A percentile compares a stretch with the other conserved stretches of the same genome.
Evolutionary conservation across 2,113 vertebrate species (phyloP).

Genomic region (Tychaedon coryphoeus): DNA sequence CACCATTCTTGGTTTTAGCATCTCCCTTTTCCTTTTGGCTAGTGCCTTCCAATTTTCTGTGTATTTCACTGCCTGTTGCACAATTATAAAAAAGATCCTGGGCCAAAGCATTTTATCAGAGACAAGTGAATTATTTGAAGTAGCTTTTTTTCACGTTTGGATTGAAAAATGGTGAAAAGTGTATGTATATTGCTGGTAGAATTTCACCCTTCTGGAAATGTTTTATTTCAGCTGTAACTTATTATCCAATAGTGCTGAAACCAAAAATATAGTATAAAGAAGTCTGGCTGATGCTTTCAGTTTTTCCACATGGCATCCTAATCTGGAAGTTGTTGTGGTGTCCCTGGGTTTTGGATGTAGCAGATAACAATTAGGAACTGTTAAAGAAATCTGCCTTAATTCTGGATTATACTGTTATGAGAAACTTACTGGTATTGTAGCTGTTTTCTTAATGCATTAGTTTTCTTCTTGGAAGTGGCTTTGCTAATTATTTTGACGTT

Average conservation of each 20-base stretch:
- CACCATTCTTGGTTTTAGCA: neutral
- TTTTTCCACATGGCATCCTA: conserved; percentile 22
- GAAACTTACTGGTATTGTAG: neutral
- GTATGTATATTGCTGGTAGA: neutral
- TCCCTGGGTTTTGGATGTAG: neutral
- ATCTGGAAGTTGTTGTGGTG: conserved; percentile 10
- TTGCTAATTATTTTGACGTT: neutral
- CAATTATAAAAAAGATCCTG: neutral
- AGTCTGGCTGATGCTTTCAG: conserved; percentile 2
- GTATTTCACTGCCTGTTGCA: neutral
- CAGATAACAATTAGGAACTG: neutral
- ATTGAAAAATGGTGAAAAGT: neutral
- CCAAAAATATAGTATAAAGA: neutral
- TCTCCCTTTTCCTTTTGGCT: neutral
- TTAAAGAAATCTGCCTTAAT: neutral
- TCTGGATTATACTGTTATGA: neutral
- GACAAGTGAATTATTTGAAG: neutral
- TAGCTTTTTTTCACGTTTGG: conserved; percentile 14
- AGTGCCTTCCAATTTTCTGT: neutral
- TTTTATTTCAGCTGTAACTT: conserved; percentile 59
- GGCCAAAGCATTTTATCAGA: neutral
- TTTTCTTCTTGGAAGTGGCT: neutral
- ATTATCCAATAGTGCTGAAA: conserved; percentile 41
- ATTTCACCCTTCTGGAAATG: conserved; percentile 15
- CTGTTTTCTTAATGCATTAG: neutral